Evolutionary conservation across 2,888 invertebrate species (phyloP), one percentile per base, ranked within the genome.

Genomic region (Amiota minor): DNA sequence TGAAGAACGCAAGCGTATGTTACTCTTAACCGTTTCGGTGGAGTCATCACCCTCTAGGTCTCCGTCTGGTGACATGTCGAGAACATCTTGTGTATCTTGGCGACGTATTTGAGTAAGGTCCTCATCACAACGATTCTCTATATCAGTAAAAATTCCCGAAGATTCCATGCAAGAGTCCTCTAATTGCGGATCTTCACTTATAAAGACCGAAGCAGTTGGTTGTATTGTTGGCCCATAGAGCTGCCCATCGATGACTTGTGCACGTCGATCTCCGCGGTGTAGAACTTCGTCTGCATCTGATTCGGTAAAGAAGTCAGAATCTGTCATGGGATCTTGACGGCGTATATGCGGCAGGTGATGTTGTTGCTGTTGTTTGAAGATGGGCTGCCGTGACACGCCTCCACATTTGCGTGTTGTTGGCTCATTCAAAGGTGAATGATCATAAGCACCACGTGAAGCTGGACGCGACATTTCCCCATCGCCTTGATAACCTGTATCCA

Each of bases 401-500:
- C 72, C 85, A 23, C 76, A 75, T 14, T 80, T 79, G 49, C 83
- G 79, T 77, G 91, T 87, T 14, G 74, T 74, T 72, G 92, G 90
- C 14, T 91, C 92, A 80, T 92, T 92, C 68, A 92, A 90, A 8
- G 93, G 92, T 6, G 95, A 94, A 86, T 94, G 94, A 87, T 95
- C 95, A 50, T 94, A 94, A 18, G 93, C 93, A n/a, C 90, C 90
- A 77, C 96, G 92, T 81, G 96, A 96, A 0, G 95, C 96, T 0
- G 96, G 96, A 75, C 96, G 91, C 35, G 96, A 96, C 93, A 95
- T 95, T 90, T 96, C 96, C 8, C 96, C 96, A 89, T 96, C 96
- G 11, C 97, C 97, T 90, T 97, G 97, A 90, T 97, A 97, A 59
- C 98, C 97, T n/a, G 94, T 95, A 89, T 98, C 97, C 79, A 97